Evolutionary conservation across 2,113 vertebrate genomes (phyloP), one percentile per base, ranked within the genome.

Genomic region (Apodemus sylvaticus): DNA sequence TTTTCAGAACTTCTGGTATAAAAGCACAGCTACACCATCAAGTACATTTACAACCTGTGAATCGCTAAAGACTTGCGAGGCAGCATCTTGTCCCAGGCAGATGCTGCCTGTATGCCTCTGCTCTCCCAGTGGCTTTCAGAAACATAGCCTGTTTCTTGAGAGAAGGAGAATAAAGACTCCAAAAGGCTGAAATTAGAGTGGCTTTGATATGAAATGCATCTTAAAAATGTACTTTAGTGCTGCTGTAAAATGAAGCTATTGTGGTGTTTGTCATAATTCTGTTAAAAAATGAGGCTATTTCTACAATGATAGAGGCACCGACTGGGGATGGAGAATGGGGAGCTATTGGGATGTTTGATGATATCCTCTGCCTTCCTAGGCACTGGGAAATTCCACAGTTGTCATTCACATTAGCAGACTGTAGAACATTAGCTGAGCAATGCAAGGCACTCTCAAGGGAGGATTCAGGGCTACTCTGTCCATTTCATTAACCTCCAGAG

Each of bases 181-280:
- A 60, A 95, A 89, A 94, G 45, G 87, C 85, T 86, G 73, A 90
- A 71, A 53, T 95, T 90, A 93, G 70, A 95, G 92, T 92, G 78
- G 71, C 81, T 98, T 93, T 78, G 71, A 97, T 93, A 96, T 94
- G 93, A 96, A 95, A 93, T 71, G 58, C 53, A 95, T 96, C 93
- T 97, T 64, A 26, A 95, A 94, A 94, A 45, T 48, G 64, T 70
- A 83, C 88, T 95, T 97, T 96, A 90, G 70, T 89, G 81, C 76
- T 76, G 36, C 92, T 58, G 64, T 89, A 94, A 97, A 97, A 93
- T 74, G 87, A 95, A 51, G 78, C 90, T 92, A 82, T 93, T 96
- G 93, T 94, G 92, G 89, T 82, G 55, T 96, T 96, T 94, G 92
- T 96, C 91, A 92, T 92, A 95, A 51, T 96, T 96, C 92, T 90